These are phyloP conservation scores for Eucera pruinosa DNA, from an alignment of 2,888 invertebrate genomes.

Conservation along the genomic window DNA sequence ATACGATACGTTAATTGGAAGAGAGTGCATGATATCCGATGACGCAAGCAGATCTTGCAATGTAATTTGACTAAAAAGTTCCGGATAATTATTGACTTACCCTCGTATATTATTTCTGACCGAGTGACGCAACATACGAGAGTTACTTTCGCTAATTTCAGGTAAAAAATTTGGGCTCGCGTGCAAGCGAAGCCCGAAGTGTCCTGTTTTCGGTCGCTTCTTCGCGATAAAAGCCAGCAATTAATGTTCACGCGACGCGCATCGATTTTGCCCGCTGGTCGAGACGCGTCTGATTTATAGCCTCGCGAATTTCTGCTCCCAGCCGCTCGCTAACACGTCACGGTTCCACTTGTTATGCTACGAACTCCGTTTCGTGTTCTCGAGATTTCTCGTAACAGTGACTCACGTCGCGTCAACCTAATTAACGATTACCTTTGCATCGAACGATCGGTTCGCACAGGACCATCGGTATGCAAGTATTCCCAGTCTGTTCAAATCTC, in stretches of 20 bases:
- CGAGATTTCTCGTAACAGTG: constrained; percentile 69
- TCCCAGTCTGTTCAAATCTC: neutral
- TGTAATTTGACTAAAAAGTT: too few relatives aligned
- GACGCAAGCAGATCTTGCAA: too few relatives aligned
- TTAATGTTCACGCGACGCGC: constrained; percentile 53
- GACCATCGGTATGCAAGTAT: constrained; percentile 33
- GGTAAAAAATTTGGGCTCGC: too few relatives aligned
- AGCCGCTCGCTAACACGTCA: constrained; percentile 43
- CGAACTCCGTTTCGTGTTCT: constrained; percentile 21
- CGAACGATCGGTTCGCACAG: constrained; percentile 61
- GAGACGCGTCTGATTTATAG: constrained; percentile 58
- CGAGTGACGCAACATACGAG: too few relatives aligned
- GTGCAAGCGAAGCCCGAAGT: constrained; percentile 36
- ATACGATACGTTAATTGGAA: too few relatives aligned
- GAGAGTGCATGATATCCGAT: too few relatives aligned
- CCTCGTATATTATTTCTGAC: too few relatives aligned
- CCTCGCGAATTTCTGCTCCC: constrained; percentile 57
- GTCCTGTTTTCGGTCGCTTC: constrained; percentile 38
- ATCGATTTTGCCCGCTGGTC: constrained; percentile 65
- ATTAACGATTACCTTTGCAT: constrained; percentile 70
- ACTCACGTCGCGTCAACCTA: constrained; percentile 70
- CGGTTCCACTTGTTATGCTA: constrained; percentile 53
- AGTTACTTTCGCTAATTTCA: too few relatives aligned
- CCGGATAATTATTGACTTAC: too few relatives aligned
- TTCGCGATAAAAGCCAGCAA: constrained; percentile 60